Evolutionary conservation across 2,113 vertebrate genomes (phyloP), one percentile per base, ranked within the genome.

Genomic region (Notarius lentiginosus): DNA sequence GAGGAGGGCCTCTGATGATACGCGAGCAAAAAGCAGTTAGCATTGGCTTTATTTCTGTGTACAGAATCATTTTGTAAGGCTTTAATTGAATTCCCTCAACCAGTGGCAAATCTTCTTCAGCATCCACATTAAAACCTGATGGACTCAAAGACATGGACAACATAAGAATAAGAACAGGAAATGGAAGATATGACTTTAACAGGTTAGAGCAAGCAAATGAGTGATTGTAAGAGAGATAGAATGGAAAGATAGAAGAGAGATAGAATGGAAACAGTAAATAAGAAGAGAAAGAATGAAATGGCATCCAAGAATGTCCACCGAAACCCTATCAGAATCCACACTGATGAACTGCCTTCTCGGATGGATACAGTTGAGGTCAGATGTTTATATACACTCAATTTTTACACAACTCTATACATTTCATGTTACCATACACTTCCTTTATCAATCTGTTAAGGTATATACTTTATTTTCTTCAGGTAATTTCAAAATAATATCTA

Each of bases 11-110:
- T 87, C 82, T 88, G 86, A 91, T 88, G 87, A 84, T 92, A 15
- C 4, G 4, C 11, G 27, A 66, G 12, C 3, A 65, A 91, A 91
- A 90, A 83, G 27, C 79, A 60, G 79, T 58, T 73, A 51, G 10
- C 18, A 73, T 1, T 47, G 70, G 80, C 89, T 92, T 91, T 92
- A 92, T 94, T 89, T 87, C 58, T 18, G 27, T n/a, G 47, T 15
- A 86, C 89, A 89, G 90, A 81, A 88, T 85, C 90, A 91, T 90
- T 91, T 90, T 90, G 91, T 92, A 89, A 91, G 82, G 61, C 75
- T 89, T 92, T 92, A 89, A 94, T 90, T 90, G 87, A 91, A 94
- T 93, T 91, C 89, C 34, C 0, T 10, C 6, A 22, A 22, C 70
- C 41, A 75, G 70, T 47, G 18, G 20, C 17, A 47, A 20, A 8